Base-by-base conservation (phyloP, 2,113 vertebrate species). In the Corythoichthys haematopterus region DNA sequence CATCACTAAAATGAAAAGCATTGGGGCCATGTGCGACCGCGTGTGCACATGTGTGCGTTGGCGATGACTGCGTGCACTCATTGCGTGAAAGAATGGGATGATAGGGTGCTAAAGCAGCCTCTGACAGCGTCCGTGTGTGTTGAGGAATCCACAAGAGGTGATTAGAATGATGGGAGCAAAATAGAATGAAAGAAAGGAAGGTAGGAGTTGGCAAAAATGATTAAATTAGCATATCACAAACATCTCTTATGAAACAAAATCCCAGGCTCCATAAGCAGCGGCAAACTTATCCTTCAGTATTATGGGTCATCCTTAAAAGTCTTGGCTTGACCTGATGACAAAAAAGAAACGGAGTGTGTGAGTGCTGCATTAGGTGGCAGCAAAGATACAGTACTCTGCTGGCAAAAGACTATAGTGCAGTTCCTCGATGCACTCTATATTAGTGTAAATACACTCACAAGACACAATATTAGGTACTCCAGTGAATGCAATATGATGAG, bases 291-390 rank as follows among this genome's bases (percentile, higher is more conserved):
- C 76, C 69, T 79, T 77, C 83, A 74, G 79, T 82, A 78, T 71
- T 74, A 71, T 77, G 67, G 48, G 61, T 69, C 53, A 74, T 74
- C 78, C 85, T 86, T 84, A 85, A 80, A 77, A 71, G 70, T 75
- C 57, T 64, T 63, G 70, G 61, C 70, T 78, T 71, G 78, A 87
- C 75, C 69, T 81, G 61, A 69, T 85, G 76, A 82, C 76, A 76
- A 73, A 84, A 60, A 84, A 60, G 79, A 83, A 81, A 80, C 74
- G 65, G 78, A 63, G 46, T 88, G 82, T 83, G 84, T 78, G 81
- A 77, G 86, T 74, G 85, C 85, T 90, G 89, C 91, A 87, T 92
- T 93, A 93, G 91, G 91, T 91, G 92, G 92, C 91, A 93, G 92
- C 90, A 93, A 90, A 92, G 92, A 89, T 89, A 88, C 91, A 90